Percentiles rank a stretch among this genome's conserved stretches.
These are phyloP conservation scores for Tanypteryx hageni DNA, from an alignment of 2,888 invertebrate species.

Conservation along the genomic window DNA sequence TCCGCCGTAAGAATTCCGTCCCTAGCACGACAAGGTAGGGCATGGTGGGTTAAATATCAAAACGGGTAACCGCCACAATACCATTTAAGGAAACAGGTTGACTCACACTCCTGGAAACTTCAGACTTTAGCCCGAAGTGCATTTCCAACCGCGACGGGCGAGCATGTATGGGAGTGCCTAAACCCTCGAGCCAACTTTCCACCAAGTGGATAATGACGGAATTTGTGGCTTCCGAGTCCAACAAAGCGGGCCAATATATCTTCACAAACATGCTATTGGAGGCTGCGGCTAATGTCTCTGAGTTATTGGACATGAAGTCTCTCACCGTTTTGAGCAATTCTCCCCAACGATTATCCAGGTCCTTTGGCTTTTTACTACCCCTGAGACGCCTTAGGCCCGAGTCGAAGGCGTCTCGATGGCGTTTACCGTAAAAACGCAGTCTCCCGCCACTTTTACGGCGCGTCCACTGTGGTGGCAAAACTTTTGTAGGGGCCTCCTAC, in stretches of 20 bases:
- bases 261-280: background rate
- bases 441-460: background rate
- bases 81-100: background rate
- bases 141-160: background rate
- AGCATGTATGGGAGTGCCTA: background rate
- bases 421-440: conserved; percentile 5
- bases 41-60: background rate
- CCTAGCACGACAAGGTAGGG: background rate
- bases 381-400: background rate
- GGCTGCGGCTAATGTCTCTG: no score
- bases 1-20: background rate
- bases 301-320: background rate
- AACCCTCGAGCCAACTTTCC: background rate
- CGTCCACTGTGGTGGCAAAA: conserved; percentile 7
- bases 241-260: background rate
- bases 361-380: background rate
- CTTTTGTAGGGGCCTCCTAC: background rate
- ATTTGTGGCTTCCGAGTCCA: background rate
- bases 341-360: background rate
- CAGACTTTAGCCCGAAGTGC: background rate
- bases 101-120: background rate
- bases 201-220: background rate
- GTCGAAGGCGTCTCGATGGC: background rate
- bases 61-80: background rate
- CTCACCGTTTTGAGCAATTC: background rate